Evolutionary conservation across 1,140 invertebrate species (phyloP).

Genomic region (Monochamus saltuarius): DNA sequence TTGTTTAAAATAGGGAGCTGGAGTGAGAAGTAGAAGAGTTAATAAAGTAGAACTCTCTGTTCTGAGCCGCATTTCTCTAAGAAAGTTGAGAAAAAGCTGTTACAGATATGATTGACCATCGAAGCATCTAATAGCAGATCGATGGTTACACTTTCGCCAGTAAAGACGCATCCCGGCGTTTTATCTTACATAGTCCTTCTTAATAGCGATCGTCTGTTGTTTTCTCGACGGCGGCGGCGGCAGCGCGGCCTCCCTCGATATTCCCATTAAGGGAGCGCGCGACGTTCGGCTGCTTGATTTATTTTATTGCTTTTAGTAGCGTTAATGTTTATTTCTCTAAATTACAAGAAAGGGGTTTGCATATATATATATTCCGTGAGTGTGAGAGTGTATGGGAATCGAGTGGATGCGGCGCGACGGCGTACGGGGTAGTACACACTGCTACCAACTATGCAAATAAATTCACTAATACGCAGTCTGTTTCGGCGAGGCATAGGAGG

Average conservation of each 20-base stretch:
- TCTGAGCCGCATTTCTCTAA: too few relatives aligned
- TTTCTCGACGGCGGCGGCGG: slow-evolving; percentile 22
- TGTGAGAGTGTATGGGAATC: slow-evolving; percentile 4
- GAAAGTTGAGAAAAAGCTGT: too few relatives aligned
- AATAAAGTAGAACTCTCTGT: too few relatives aligned
- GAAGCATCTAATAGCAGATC: too few relatives aligned
- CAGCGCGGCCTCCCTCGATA: slow-evolving; percentile 35
- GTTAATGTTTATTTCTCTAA: slow-evolving; percentile 53
- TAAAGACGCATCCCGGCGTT: neutral
- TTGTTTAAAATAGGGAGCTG: too few relatives aligned
- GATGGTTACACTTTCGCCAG: too few relatives aligned
- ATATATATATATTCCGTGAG: slow-evolving; percentile 26
- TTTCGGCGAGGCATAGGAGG: neutral
- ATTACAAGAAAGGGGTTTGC: slow-evolving; percentile 53
- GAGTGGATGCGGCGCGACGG: slow-evolving; percentile 5
- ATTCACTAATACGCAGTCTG: slow-evolving; percentile 16
- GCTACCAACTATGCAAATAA: slow-evolving; percentile 25
- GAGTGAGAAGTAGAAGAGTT: too few relatives aligned
- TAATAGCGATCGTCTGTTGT: slow-evolving; percentile 33
- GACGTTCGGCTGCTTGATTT: slow-evolving; percentile 49
- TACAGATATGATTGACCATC: too few relatives aligned
- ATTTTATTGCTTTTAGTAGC: slow-evolving; percentile 53
- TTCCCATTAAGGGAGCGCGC: slow-evolving; percentile 46
- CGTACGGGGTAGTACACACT: slow-evolving; percentile 1
- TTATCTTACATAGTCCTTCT: slow-evolving; percentile 17